Conservation (phyloP, 2,113 vertebrate genomes). For the Poecile atricapillus region DNA sequence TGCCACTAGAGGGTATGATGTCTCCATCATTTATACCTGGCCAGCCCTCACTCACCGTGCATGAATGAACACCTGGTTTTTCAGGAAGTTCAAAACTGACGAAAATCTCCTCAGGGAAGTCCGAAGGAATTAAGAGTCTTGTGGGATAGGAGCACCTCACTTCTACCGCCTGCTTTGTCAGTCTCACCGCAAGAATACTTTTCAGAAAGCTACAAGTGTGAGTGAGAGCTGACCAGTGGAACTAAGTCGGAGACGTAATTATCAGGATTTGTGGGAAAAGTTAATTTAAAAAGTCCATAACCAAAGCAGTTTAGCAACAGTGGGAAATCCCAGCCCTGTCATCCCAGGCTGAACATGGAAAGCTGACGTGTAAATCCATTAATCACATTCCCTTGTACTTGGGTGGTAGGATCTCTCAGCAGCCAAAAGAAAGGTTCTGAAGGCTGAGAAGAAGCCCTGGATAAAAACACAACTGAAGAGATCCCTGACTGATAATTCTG, state of each 20-base stretch:
- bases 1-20: constrained; percentile 47
- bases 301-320: background rate
- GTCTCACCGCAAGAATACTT: background rate
- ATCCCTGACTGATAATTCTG: background rate
- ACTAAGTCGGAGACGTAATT: background rate
- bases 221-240: background rate
- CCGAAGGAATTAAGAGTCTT: background rate
- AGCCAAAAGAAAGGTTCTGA: background rate
- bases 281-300: background rate
- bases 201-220: background rate
- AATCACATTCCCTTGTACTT: background rate
- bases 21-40: background rate
- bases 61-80: background rate
- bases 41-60: background rate
- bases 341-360: background rate
- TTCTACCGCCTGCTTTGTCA: background rate
- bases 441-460: background rate
- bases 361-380: background rate
- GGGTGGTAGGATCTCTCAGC: background rate
- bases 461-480: background rate
- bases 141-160: background rate
- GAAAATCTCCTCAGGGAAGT: background rate
- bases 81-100: background rate
- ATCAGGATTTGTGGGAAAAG: background rate
- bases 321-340: background rate